Evolutionary conservation across 2,113 vertebrate species (phyloP).

Genomic region (Lagenorhynchus albirostris): DNA sequence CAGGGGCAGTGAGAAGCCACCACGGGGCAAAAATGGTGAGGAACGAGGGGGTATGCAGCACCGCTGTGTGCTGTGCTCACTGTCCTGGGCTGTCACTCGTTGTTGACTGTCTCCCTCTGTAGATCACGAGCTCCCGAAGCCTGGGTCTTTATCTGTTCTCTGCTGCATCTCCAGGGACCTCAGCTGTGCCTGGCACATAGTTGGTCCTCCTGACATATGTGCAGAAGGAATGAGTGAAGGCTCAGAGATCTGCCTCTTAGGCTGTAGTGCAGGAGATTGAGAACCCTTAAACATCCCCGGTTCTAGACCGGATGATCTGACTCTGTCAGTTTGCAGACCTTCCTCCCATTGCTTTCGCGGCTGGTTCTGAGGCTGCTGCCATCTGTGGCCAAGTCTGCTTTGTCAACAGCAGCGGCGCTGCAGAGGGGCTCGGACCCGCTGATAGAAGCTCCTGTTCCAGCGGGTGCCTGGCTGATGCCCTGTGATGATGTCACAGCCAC

Average conservation of each 20-base stretch:
- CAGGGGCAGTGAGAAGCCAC: not conserved
- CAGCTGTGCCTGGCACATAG: too few relatives aligned
- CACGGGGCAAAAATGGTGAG: not conserved
- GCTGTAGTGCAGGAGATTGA: not conserved
- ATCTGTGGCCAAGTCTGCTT: fast-evolving
- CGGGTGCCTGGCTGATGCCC: not conserved
- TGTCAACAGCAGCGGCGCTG: fast-evolving
- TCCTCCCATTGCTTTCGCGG: fast-evolving
- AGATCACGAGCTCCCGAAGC: not conserved
- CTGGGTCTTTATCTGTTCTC: not conserved
- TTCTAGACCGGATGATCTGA: not conserved
- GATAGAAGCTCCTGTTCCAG: not conserved
- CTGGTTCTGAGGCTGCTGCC: not conserved
- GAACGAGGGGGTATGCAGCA: not conserved
- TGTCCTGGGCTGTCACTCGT: not conserved
- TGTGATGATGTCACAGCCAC: not conserved
- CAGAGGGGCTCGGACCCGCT: fast-evolving
- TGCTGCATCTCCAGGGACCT: not conserved
- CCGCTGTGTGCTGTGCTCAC: not conserved
- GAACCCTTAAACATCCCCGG: not conserved
- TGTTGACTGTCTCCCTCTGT: not conserved
- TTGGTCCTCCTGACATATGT: fast-evolving
- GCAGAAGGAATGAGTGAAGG: too few relatives aligned
- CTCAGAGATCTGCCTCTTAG: not conserved
- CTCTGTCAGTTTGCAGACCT: not conserved